Conservation (phyloP, 1,140 invertebrate genomes). For the Atta cephalotes region DNA sequence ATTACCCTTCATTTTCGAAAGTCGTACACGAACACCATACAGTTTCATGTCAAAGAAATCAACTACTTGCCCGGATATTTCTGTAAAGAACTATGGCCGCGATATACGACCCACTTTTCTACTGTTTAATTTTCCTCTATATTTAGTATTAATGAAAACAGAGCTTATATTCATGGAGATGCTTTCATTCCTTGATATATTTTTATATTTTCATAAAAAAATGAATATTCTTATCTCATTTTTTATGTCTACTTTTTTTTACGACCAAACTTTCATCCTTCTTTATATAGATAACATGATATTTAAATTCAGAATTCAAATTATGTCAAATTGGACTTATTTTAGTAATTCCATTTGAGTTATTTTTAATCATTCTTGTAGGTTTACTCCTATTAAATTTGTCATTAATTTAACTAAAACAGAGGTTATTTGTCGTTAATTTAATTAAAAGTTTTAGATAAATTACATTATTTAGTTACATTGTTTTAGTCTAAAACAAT, state of each 20-base stretch:
- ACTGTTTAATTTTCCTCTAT: neutral
- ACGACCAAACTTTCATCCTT: neutral
- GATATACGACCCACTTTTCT: neutral
- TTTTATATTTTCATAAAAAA: neutral
- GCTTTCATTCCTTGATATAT: neutral
- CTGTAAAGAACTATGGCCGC: neutral
- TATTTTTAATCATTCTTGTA: no score
- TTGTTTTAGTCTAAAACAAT: no score
- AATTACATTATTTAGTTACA: no score
- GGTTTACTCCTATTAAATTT: no score
- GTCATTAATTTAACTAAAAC: no score
- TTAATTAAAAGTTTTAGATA: no score
- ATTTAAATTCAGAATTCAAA: neutral
- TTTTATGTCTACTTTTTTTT: neutral
- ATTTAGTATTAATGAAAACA: slow-evolving; percentile 13
- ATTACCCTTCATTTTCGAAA: slow-evolving; percentile 9
- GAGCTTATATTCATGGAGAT: neutral
- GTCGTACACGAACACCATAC: neutral
- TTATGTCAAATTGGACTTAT: no score
- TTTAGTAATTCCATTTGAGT: no score
- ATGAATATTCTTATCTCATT: neutral
- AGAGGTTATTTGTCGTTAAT: no score
- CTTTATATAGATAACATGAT: neutral
- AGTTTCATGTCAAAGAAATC: neutral
- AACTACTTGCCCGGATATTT: neutral